Percentiles rank a stretch among this genome's conserved stretches.
These are phyloP conservation scores for Prionailurus viverrinus DNA, from an alignment of 2,113 vertebrate genomes.

Conservation along the genomic window DNA sequence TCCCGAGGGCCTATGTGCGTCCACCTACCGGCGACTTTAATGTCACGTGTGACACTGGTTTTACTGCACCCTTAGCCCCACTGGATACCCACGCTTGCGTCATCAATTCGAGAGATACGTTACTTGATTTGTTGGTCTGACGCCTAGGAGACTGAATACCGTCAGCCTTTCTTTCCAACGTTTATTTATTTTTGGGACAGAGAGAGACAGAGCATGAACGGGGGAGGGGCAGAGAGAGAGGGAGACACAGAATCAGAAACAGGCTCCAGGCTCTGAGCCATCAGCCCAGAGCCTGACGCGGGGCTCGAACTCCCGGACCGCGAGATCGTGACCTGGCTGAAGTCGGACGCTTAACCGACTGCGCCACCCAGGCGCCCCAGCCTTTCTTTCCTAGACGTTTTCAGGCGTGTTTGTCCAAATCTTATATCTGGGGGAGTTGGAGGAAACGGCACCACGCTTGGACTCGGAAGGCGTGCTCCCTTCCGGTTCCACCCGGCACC, in stretches of 20 bases:
- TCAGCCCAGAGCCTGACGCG: too few species aligned
- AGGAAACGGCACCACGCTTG: accelerated
- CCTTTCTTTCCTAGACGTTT: neutral
- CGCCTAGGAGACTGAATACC: neutral
- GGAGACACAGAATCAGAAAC: too few species aligned
- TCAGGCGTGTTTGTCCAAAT: neutral
- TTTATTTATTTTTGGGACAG: too few species aligned
- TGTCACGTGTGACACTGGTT: accelerated
- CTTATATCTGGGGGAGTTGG: neutral
- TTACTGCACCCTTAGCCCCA: neutral
- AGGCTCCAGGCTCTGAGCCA: too few species aligned
- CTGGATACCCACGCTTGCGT: accelerated
- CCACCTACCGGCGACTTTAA: accelerated
- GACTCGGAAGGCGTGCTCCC: accelerated
- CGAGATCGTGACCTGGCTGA: too few species aligned
- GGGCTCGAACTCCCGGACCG: too few species aligned
- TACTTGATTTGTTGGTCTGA: too few species aligned
- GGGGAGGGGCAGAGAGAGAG: too few species aligned
- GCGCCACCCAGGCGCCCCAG: neutral
- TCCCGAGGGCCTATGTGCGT: accelerated
- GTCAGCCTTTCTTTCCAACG: neutral
- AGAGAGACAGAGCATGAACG: too few species aligned
- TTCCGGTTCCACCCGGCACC: neutral
- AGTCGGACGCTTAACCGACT: too few species aligned
- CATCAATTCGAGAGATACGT: neutral